phyloP scores from a whole-genome alignment of 2,797 vertebrate genomes.

The Phoeniculus purpureus region DNA sequence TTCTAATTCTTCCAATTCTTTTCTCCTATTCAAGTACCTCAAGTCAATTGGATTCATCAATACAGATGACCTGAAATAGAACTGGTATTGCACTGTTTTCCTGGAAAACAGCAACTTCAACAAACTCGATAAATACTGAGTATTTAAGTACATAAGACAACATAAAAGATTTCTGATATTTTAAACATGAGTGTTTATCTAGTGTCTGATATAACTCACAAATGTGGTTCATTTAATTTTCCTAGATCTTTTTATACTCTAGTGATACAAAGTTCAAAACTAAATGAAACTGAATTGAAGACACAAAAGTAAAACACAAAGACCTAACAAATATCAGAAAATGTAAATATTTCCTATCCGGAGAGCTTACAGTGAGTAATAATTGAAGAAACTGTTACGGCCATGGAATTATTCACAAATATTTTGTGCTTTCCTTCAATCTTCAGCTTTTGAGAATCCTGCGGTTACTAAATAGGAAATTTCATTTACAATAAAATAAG shows the following conservation, averaged over 20 bases:
- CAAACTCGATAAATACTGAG: background rate
- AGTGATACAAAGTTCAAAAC: background rate
- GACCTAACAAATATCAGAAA: background rate
- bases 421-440: background rate
- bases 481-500: background rate
- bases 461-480: background rate
- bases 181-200: background rate
- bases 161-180: background rate
- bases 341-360: background rate
- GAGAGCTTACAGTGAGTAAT: background rate
- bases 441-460: background rate
- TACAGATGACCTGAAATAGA: background rate
- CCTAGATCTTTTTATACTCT: background rate
- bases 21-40: background rate
- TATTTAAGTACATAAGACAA: background rate
- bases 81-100: background rate
- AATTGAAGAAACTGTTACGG: background rate
- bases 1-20: background rate
- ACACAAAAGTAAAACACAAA: background rate
- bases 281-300: background rate
- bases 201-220: background rate
- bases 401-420: background rate
- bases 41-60: background rate
- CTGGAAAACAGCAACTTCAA: background rate
- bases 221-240: background rate